Conservation (phyloP, 2,888 invertebrate species). For the Eupelmus urozonus region DNA sequence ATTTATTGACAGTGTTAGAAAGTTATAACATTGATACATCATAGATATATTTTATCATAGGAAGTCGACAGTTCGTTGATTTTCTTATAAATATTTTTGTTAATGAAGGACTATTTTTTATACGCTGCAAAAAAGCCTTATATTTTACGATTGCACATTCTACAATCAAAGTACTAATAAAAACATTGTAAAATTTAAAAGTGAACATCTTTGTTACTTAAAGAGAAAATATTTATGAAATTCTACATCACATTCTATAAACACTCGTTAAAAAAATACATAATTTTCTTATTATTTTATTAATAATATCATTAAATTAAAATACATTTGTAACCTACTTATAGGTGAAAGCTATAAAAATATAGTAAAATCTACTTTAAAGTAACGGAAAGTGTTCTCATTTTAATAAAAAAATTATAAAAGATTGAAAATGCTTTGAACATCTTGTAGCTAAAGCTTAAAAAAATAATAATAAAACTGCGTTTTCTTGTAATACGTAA, state of each 20-base stretch:
- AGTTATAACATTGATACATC: neutral
- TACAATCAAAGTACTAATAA: slow-evolving; percentile 11
- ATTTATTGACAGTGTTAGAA: slow-evolving; percentile 28
- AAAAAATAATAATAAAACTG: neutral
- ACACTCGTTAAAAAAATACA: too few relatives aligned
- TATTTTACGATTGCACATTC: slow-evolving; percentile 4
- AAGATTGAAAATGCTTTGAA: slow-evolving; percentile 10
- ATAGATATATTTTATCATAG: slow-evolving; percentile 26
- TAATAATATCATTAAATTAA: neutral
- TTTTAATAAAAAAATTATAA: neutral
- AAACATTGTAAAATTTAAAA: slow-evolving; percentile 21
- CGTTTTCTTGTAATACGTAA: slow-evolving; percentile 4
- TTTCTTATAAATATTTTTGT: slow-evolving; percentile 16
- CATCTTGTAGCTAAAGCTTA: slow-evolving; percentile 11
- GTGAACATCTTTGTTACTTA: slow-evolving; percentile 8
- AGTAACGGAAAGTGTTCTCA: neutral
- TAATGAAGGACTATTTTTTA: slow-evolving; percentile 38
- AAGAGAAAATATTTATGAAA: neutral
- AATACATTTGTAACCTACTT: neutral
- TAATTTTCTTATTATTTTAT: neutral
- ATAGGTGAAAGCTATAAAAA: neutral
- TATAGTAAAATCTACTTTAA: neutral
- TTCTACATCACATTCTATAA: too few relatives aligned
- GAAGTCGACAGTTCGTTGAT: neutral
- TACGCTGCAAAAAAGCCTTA: slow-evolving; percentile 37